phyloP scores from a whole-genome alignment of 2,888 invertebrate species.

The Ashinkailepas kermadecensis region DNA sequence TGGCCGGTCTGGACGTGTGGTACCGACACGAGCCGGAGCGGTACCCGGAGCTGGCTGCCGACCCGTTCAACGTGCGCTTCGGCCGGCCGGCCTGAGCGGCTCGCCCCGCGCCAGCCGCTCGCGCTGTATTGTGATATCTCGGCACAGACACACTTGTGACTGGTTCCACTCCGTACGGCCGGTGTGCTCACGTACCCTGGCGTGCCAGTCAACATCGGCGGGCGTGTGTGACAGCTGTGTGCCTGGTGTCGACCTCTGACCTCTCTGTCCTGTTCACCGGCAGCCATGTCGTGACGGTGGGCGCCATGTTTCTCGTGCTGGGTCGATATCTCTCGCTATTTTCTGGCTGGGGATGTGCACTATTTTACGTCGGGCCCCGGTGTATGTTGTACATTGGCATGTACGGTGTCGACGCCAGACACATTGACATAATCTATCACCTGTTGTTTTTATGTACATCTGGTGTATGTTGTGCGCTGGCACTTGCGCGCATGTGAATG shows the following conservation, averaged over 20 bases:
- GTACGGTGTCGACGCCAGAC: neutral
- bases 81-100: constrained; percentile 35
- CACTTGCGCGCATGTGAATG: neutral
- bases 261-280: neutral
- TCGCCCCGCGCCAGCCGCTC: neutral
- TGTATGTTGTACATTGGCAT: neutral
- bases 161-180: neutral
- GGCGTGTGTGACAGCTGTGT: neutral
- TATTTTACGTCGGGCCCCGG: neutral
- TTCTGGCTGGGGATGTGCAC: neutral
- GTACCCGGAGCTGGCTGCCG: constrained; percentile 90
- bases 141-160: neutral
- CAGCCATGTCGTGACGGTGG: neutral
- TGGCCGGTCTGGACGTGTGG: constrained; percentile 78
- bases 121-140: neutral
- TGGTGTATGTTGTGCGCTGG: neutral
- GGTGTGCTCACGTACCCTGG: neutral
- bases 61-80: constrained; percentile 88
- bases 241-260: neutral
- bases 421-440: neutral
- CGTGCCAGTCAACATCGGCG: neutral
- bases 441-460: neutral
- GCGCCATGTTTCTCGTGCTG: neutral
- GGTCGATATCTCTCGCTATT: neutral
- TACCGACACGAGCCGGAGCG: constrained; percentile 82